Evolutionary conservation across 64 coral and sea anemone species (phyloP).

Genomic region (Stylophora pistillata): DNA sequence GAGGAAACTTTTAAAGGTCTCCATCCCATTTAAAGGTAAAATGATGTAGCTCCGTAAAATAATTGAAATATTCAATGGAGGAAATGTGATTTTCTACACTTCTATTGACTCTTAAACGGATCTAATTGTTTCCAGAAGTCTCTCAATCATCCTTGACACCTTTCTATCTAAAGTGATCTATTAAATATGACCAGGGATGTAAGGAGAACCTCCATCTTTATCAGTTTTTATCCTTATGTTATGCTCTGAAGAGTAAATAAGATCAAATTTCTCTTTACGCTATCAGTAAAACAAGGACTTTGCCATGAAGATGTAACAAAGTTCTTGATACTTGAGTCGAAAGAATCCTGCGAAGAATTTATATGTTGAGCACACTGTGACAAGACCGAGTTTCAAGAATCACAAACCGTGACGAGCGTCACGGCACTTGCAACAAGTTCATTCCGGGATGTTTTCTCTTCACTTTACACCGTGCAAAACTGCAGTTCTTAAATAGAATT

Average conservation of each 20-base stretch:
- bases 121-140: neutral
- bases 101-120: neutral
- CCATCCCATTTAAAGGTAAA: no score
- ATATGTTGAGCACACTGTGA: neutral
- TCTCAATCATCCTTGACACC: neutral
- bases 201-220: neutral
- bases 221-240: neutral
- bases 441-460: no score
- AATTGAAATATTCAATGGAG: neutral
- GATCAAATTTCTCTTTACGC: neutral
- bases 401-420: no score
- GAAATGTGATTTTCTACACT: neutral
- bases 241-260: neutral
- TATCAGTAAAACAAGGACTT: neutral
- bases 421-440: no score
- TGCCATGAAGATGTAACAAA: neutral
- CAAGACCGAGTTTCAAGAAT: no score
- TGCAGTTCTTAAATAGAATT: no score
- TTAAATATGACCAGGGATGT: neutral
- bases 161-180: neutral
- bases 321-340: neutral
- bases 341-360: neutral
- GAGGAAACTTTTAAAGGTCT: no score
- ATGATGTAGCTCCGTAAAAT: neutral
- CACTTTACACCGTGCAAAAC: no score